Evolutionary conservation across 2,797 vertebrate genomes (phyloP).

Genomic region (Cirrhinus molitorella): DNA sequence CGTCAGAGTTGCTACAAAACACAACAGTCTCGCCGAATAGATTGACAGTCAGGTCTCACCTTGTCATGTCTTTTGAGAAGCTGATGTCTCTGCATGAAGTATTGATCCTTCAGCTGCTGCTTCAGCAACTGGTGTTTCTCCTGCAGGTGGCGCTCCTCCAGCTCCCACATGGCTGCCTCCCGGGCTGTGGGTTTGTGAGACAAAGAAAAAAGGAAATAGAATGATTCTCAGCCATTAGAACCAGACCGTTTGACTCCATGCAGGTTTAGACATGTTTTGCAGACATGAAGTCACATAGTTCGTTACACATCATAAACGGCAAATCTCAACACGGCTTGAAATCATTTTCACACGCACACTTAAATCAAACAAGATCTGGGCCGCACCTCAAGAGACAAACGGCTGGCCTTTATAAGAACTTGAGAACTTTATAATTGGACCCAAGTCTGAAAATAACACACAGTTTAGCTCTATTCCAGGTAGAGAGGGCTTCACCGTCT

Average conservation of each 20-base stretch:
- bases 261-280: conserved; percentile 25
- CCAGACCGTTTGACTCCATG: neutral
- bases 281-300: neutral
- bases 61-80: conserved; percentile 97
- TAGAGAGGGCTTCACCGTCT: neutral
- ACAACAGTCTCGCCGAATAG: neutral
- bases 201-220: neutral
- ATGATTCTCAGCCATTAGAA: conserved; percentile 9
- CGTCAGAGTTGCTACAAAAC: neutral
- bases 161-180: conserved; percentile 97
- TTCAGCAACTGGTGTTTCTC: conserved; percentile 98
- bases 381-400: conserved; percentile 8
- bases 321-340: conserved; percentile 18
- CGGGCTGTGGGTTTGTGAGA: conserved; percentile 78
- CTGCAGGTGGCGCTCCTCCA: conserved; percentile 96
- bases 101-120: conserved; percentile 98
- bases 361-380: conserved; percentile 38
- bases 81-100: conserved; percentile 98
- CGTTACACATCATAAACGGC: neutral
- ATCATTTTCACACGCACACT: neutral
- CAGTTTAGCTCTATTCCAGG: conserved; percentile 2
- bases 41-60: conserved; percentile 67
- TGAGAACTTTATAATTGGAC: conserved; percentile 33
- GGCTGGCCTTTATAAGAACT: neutral
- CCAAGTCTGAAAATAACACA: conserved; percentile 28